Percentiles rank a stretch among this genome's conserved stretches.
phyloP scores from a whole-genome alignment of 2,888 invertebrate species.

The Pogonocherus hispidulus region DNA sequence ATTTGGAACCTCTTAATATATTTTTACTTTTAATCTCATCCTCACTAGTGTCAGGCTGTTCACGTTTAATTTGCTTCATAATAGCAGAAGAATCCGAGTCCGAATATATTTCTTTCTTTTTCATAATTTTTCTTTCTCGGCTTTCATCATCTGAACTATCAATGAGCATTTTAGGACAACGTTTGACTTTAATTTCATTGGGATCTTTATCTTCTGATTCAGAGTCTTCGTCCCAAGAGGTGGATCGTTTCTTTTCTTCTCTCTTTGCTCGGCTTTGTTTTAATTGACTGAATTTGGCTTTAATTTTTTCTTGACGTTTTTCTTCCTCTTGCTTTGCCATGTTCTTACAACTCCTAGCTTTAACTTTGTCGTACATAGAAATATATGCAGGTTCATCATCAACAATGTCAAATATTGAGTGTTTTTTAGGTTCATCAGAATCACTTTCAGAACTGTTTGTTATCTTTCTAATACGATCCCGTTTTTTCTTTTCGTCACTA shows the following conservation, averaged over 20 bases:
- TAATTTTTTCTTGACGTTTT: constrained; percentile 86
- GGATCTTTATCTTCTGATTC: constrained; percentile 71
- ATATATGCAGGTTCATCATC: constrained; percentile 92
- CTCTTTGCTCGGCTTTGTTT: constrained; percentile 90
- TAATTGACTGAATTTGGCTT: constrained; percentile 89
- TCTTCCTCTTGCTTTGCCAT: constrained; percentile 94
- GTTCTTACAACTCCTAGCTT: constrained; percentile 93
- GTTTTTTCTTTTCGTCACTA: constrained; percentile 56
- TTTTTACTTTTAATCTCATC: constrained; percentile 71
- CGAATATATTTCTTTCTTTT: constrained; percentile 71
- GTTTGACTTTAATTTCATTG: constrained; percentile 56
- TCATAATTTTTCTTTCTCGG: constrained; percentile 52
- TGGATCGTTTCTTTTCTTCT: constrained; percentile 90
- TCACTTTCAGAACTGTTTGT: constrained; percentile 78
- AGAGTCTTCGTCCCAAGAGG: constrained; percentile 90
- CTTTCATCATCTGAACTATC: constrained; percentile 66
- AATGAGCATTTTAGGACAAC: constrained; percentile 63
- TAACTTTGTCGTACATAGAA: constrained; percentile 98
- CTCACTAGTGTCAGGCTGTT: constrained; percentile 65
- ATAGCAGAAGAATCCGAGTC: constrained; percentile 71
- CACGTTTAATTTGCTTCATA: constrained; percentile 65
- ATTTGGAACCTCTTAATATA: constrained; percentile 76
- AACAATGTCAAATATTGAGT: constrained; percentile 92
- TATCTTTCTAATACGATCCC: constrained; percentile 62
- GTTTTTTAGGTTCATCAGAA: constrained; percentile 88